These are phyloP conservation scores for Acanthisitta chloris DNA, from an alignment of 2,113 vertebrate genomes.

Conservation along the genomic window DNA sequence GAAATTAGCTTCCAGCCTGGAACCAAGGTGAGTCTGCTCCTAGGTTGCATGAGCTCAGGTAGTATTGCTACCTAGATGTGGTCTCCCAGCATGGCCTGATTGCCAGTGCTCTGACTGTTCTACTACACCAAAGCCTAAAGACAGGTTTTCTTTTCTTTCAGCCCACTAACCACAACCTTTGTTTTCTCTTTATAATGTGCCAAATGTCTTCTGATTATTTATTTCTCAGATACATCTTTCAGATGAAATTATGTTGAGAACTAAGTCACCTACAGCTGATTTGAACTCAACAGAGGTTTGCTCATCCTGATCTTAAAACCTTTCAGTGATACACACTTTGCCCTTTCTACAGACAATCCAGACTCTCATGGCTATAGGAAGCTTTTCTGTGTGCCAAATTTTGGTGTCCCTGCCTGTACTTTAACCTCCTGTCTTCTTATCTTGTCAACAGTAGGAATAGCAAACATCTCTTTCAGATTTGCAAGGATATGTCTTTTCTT, in stretches of 20 bases:
- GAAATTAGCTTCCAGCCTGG: background rate
- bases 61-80: background rate
- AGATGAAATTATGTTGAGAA: background rate
- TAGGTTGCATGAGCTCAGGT: background rate
- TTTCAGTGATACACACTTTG: background rate
- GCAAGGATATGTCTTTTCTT: background rate
- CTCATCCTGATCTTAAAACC: background rate
- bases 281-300: background rate
- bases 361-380: background rate
- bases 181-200: background rate
- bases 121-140: background rate
- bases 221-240: background rate
- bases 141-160: background rate
- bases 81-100: background rate
- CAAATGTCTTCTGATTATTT: background rate
- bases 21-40: background rate
- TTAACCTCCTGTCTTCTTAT: background rate
- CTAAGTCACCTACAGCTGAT: background rate
- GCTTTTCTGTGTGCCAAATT: background rate
- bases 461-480: background rate
- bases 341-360: background rate
- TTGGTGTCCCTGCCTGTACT: background rate
- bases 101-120: background rate
- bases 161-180: background rate
- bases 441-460: background rate